Evolutionary conservation across 2,113 vertebrate genomes (phyloP).

Genomic region (Mastomys natalensis): DNA sequence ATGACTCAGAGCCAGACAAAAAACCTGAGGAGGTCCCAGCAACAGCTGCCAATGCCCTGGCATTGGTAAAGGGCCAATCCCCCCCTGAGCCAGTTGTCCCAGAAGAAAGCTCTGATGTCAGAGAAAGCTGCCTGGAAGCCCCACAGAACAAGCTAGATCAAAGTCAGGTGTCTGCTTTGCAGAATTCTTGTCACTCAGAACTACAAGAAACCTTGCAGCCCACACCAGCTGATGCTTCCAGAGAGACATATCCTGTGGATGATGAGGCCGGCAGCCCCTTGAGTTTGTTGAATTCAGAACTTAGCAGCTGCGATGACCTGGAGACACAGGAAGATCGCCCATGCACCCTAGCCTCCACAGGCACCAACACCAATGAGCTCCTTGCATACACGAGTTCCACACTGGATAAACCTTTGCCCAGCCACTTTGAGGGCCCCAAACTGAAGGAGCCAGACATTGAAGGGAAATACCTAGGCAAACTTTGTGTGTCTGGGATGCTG

Average conservation of each 20-base stretch:
- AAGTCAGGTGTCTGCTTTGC: not conserved
- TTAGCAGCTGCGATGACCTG: constrained; percentile 72
- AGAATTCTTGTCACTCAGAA: constrained; percentile 34
- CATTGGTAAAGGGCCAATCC: not conserved
- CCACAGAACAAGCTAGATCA: not conserved
- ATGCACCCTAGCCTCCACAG: constrained; percentile 84
- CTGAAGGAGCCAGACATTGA: constrained; percentile 96
- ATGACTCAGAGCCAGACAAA: constrained; percentile 95
- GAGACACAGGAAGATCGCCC: constrained; percentile 64
- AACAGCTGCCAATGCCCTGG: not conserved
- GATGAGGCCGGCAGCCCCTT: constrained; percentile 66
- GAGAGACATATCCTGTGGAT: constrained; percentile 48
- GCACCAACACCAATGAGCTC: constrained; percentile 88
- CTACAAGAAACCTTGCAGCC: constrained; percentile 38
- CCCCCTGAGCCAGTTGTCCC: not conserved
- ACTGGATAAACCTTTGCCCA: constrained; percentile 85
- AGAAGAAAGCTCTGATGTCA: not conserved
- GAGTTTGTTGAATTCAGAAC: constrained; percentile 60
- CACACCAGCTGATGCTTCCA: not conserved
- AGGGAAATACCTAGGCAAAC: constrained; percentile 94
- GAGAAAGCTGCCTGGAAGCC: constrained; percentile 63
- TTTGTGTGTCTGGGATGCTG: constrained; percentile 82
- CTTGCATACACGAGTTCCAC: constrained; percentile 69
- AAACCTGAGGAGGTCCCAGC: constrained; percentile 88
- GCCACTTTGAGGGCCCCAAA: constrained; percentile 89